phyloP scores from a whole-genome alignment of 1,140 invertebrate genomes.

The Caenorhabditis briggsae region DNA sequence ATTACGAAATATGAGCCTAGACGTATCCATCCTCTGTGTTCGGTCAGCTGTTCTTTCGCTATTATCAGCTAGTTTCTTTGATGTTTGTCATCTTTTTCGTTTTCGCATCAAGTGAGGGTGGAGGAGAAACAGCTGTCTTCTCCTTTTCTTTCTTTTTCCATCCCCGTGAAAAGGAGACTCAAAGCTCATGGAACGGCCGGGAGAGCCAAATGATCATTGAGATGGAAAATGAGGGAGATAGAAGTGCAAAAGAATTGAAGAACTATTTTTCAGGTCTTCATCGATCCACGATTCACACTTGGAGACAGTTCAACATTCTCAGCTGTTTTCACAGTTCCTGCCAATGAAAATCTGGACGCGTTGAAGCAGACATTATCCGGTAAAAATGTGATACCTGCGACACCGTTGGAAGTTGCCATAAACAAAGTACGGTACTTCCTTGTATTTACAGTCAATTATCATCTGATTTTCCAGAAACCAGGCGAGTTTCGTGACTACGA shows the following conservation, averaged over 20 bases:
- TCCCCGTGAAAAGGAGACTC: conserved; percentile 44
- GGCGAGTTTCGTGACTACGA: conserved; percentile 72
- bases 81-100: conserved; percentile 15
- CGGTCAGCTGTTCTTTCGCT: conserved; percentile 45
- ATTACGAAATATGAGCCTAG: conserved; percentile 37
- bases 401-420: conserved; percentile 41
- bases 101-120: conserved; percentile 38
- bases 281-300: conserved; percentile 86
- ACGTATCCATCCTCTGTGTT: neutral
- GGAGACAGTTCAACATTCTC: conserved; percentile 88
- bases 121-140: conserved; percentile 52
- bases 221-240: conserved; percentile 79
- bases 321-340: conserved; percentile 83
- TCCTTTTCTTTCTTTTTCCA: conserved; percentile 65
- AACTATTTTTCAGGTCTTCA: conserved; percentile 83
- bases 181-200: conserved; percentile 50
- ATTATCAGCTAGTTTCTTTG: conserved; percentile 48
- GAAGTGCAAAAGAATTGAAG: conserved; percentile 82
- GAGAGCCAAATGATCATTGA: conserved; percentile 61
- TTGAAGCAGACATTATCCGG: conserved; percentile 45
- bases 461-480: conserved; percentile 56
- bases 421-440: neutral
- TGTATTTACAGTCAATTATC: neutral
- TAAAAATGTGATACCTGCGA: conserved; percentile 22
- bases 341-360: conserved; percentile 18